Evolutionary conservation across 2,888 invertebrate species (phyloP), one percentile per base, ranked within the genome.

Genomic region (Epinotia brunnichana): DNA sequence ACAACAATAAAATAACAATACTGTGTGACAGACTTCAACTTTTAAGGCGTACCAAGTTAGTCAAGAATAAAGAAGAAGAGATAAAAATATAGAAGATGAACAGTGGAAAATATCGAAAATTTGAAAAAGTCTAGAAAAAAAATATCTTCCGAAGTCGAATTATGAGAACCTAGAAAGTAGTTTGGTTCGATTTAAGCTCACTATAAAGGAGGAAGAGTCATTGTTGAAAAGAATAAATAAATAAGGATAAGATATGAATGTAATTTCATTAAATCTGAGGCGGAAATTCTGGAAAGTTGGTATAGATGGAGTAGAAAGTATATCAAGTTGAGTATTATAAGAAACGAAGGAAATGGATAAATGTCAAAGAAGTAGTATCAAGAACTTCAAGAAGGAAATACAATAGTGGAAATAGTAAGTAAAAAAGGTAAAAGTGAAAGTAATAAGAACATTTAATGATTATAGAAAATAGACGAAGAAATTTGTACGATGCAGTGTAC

Each of bases 1-100:
- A 85, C 80, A 85, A 79, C 73, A 81, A 79, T 74, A 80, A 79
- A 81, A 76, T 76, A 84, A 82, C 79, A 84, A 82, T 76, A 79
- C 77, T 78, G 83, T 85, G 85, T 80, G 77, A 77, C 73, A 81
- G n/a, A 76, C 77, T 79, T 80, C 80, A 74, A 75, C 81, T 80
- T 78, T 80, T 87, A 86, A 83, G 83, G 82, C 82, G 86, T 86
- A 89, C 88, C 84, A 85, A 87, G 87, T 85, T 66, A 56, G 9
- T 11, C 17, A 51, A 21, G 17, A 67, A 62, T n/a, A 63, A 44
- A 74, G 69, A 70, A 44, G 9, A 44, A 48, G n/a, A 48, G 5
- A 48, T n/a, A 48, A n/a, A 13, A 15, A 48, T 48, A 21, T n/a
- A 24, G 68, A 51, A 63, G 39, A 39, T 68, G 11, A 66, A 39